Percentiles rank a stretch among this genome's conserved stretches.
phyloP scores from a whole-genome alignment of 2,888 invertebrate species.

The Elgonia sp. region DNA sequence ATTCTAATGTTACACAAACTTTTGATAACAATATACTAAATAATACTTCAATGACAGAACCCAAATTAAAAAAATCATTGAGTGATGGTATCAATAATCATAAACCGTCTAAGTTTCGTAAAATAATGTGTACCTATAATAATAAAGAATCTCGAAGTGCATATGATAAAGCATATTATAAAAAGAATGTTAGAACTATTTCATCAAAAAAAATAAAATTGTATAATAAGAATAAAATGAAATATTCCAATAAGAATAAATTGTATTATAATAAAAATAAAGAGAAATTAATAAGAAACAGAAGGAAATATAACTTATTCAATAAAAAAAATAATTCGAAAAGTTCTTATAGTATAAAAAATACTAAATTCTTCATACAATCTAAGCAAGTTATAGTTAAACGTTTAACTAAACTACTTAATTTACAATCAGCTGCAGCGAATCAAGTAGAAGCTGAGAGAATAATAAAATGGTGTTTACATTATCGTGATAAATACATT shows the following conservation, averaged over 20 bases:
- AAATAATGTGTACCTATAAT: too few species aligned
- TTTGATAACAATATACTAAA: too few species aligned
- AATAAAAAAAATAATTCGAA: too few species aligned
- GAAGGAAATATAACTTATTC: not conserved
- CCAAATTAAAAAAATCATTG: too few species aligned
- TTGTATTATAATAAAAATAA: not conserved
- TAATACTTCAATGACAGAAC: too few species aligned
- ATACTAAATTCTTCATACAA: not conserved
- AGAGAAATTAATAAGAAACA: not conserved
- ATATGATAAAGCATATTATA: too few species aligned
- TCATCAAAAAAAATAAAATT: not conserved
- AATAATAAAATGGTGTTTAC: conserved; percentile 2
- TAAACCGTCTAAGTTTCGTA: too few species aligned
- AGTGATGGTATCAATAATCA: too few species aligned
- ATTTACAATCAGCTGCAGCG: not conserved
- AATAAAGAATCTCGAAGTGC: too few species aligned
- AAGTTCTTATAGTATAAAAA: not conserved
- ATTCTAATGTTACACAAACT: too few species aligned
- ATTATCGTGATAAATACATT: not conserved
- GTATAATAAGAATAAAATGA: not conserved
- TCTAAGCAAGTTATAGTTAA: not conserved
- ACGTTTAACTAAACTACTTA: not conserved
- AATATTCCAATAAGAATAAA: not conserved
- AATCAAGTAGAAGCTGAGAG: conserved; percentile 2
- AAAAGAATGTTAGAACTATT: not conserved